Percentiles rank a stretch among this genome's conserved stretches.
Evolutionary conservation across 1,140 invertebrate genomes (phyloP).

Genomic region (Eufriesea mexicana): DNA sequence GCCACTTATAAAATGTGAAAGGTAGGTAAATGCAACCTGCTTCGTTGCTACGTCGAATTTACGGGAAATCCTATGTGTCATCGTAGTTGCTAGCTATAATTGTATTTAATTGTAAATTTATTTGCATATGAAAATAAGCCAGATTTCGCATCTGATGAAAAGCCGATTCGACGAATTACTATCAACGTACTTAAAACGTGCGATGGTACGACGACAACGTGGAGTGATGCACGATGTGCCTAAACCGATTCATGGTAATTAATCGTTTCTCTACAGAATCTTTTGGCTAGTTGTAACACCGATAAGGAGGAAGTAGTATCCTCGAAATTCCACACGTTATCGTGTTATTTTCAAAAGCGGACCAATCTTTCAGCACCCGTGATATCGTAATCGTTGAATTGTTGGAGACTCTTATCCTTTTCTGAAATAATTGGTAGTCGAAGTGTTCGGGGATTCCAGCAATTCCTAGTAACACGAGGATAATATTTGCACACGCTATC

Average conservation of each 20-base stretch:
- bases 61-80: slow-evolving; percentile 60
- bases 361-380: slow-evolving; percentile 53
- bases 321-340: slow-evolving; percentile 67
- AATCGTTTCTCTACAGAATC: slow-evolving; percentile 20
- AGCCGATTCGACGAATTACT: background rate
- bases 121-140: slow-evolving; percentile 3
- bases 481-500: background rate
- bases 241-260: slow-evolving; percentile 11
- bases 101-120: slow-evolving; percentile 9
- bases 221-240: background rate
- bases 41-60: slow-evolving; percentile 14
- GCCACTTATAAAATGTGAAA: background rate
- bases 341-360: slow-evolving; percentile 63
- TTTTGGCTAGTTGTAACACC: slow-evolving; percentile 42
- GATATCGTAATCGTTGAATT: slow-evolving; percentile 55
- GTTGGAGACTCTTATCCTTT: slow-evolving; percentile 18
- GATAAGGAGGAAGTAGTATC: slow-evolving; percentile 48
- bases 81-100: background rate
- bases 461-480: background rate
- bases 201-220: background rate
- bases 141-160: background rate
- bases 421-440: slow-evolving; percentile 4
- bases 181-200: background rate
- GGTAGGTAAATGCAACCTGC: slow-evolving; percentile 7
- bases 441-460: background rate